A percentile compares a stretch with the other conserved stretches of the same genome.
Evolutionary conservation across 1,140 invertebrate species (phyloP).

Genomic region (Trigoniulus corallinus): DNA sequence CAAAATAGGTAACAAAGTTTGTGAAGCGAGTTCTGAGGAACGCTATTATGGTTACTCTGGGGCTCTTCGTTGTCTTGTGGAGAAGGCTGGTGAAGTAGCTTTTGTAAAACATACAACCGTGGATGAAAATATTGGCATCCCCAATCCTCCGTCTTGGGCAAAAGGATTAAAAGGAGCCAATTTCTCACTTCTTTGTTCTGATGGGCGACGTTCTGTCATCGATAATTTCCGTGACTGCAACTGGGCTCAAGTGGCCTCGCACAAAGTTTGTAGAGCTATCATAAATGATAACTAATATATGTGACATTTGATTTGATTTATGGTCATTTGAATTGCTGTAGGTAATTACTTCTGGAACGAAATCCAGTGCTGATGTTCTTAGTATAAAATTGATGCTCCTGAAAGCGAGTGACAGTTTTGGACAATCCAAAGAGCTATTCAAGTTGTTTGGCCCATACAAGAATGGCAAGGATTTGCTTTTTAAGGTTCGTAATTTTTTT

Average conservation of each 20-base stretch:
- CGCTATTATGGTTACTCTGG: background rate
- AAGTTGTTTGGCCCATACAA: background rate
- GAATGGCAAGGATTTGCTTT: background rate
- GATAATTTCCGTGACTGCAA: conserved; percentile 59
- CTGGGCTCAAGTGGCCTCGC: conserved; percentile 48
- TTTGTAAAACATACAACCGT: conserved; percentile 81
- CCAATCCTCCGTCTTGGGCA: conserved; percentile 27
- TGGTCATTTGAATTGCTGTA: background rate
- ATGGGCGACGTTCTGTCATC: conserved; percentile 50
- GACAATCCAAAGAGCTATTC: background rate
- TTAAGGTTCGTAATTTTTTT: background rate
- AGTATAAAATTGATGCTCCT: background rate
- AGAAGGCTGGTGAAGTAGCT: conserved; percentile 75
- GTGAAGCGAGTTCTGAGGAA: background rate
- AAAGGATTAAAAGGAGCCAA: conserved; percentile 26
- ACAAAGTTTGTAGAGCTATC: background rate
- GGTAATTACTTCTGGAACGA: background rate
- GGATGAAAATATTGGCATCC: conserved; percentile 29
- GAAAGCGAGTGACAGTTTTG: background rate
- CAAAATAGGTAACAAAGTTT: background rate
- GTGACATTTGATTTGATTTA: background rate
- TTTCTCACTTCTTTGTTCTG: conserved; percentile 72
- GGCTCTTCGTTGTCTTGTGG: conserved; percentile 46
- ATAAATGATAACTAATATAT: background rate
- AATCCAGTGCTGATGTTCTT: background rate